phyloP scores from a whole-genome alignment of 2,113 vertebrate genomes.

The Oxyura jamaicensis region DNA sequence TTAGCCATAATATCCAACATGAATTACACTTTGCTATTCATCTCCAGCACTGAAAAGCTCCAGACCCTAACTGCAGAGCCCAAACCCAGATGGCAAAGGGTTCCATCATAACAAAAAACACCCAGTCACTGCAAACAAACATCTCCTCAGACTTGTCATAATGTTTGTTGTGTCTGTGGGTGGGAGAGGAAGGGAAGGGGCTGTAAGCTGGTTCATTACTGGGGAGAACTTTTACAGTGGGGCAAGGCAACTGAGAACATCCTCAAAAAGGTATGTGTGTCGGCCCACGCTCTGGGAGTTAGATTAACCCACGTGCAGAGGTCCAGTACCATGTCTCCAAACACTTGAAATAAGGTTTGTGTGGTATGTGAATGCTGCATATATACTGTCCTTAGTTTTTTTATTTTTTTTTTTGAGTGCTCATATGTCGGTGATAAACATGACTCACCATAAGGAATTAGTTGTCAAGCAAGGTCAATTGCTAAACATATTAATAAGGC shows the following conservation, averaged over 20 bases:
- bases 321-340: not conserved
- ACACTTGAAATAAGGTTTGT: not conserved
- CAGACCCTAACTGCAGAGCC: slow-evolving; percentile 40
- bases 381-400: not conserved
- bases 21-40: slow-evolving; percentile 44
- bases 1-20: slow-evolving; percentile 56
- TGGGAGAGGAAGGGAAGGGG: not conserved
- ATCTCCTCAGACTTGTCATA: slow-evolving; percentile 29
- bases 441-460: not conserved
- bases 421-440: not conserved
- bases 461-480: not conserved
- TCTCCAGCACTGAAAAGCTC: slow-evolving; percentile 24
- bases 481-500: not conserved
- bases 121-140: slow-evolving; percentile 38
- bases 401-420: not conserved
- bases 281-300: not conserved
- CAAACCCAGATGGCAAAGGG: slow-evolving; percentile 34
- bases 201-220: not conserved
- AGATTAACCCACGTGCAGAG: not conserved
- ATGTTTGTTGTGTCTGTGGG: not conserved
- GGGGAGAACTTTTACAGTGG: not conserved
- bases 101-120: slow-evolving; percentile 32
- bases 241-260: not conserved
- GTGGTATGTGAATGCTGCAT: not conserved
- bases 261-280: not conserved